These are phyloP conservation scores for Sula dactylatra DNA, from an alignment of 2,113 vertebrate genomes.

Conservation along the genomic window DNA sequence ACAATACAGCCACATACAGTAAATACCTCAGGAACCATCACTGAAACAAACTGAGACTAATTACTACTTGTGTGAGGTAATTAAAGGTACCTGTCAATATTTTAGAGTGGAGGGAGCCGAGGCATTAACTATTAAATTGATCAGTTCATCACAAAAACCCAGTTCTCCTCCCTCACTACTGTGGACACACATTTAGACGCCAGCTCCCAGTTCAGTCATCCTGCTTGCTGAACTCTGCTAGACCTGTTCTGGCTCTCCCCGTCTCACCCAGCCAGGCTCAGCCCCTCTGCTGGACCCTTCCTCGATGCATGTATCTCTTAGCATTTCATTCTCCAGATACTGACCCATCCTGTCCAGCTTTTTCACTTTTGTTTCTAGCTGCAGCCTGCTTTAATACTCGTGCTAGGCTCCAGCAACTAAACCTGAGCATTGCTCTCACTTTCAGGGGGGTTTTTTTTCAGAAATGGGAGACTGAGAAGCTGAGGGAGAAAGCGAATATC, in stretches of 20 bases:
- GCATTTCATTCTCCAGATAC: neutral
- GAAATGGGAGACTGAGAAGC: neutral
- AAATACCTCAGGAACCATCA: neutral
- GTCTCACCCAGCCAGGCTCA: neutral
- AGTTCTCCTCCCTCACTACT: neutral
- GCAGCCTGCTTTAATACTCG: neutral
- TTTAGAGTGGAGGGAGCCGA: neutral
- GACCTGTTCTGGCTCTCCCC: neutral
- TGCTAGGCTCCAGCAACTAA: neutral
- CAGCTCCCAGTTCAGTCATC: neutral
- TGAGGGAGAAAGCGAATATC: neutral
- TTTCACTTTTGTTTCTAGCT: neutral
- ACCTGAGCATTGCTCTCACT: neutral
- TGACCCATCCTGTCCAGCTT: neutral
- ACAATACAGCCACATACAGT: neutral
- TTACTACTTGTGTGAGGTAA: neutral
- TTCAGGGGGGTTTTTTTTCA: neutral
- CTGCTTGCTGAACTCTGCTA: too few species aligned
- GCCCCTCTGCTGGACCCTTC: neutral
- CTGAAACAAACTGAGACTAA: neutral
- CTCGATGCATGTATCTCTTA: fast-evolving
- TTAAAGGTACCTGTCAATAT: neutral
- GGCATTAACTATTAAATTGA: neutral
- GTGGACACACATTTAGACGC: neutral
- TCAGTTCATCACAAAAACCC: neutral